Evolutionary conservation across 2,797 vertebrate species (phyloP).

Genomic region (Astyanax mexicanus): DNA sequence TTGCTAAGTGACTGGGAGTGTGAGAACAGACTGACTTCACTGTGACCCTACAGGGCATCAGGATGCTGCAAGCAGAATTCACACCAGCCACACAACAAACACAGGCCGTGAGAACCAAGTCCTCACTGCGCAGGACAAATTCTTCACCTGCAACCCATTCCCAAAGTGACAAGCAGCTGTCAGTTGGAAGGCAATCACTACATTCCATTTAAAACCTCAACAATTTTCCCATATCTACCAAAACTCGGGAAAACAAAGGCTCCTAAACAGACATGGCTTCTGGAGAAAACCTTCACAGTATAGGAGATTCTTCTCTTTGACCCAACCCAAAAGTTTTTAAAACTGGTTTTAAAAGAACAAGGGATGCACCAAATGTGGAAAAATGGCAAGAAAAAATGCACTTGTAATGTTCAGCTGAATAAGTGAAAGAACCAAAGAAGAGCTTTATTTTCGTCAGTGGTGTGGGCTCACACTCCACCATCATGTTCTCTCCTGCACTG

Average conservation of each 20-base stretch:
- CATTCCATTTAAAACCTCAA: constrained; percentile 46
- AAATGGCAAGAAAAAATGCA: no score
- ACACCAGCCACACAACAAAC: constrained; percentile 65
- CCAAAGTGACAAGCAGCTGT: constrained; percentile 55
- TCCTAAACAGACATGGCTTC: not conserved
- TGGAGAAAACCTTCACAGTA: no score
- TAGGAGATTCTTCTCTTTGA: no score
- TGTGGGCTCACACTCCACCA: no score
- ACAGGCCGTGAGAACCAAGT: constrained; percentile 61
- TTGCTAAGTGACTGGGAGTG: constrained; percentile 27
- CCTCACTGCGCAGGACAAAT: constrained; percentile 56
- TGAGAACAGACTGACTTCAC: constrained; percentile 59
- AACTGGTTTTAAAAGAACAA: no score
- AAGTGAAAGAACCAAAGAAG: no score
- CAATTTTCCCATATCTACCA: not conserved
- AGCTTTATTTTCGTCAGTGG: no score
- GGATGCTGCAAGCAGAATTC: constrained; percentile 60
- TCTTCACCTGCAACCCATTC: constrained; percentile 59
- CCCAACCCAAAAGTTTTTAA: no score
- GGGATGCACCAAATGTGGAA: no score
- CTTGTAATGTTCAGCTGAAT: no score
- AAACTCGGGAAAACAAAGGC: not conserved
- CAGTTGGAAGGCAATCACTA: constrained; percentile 50
- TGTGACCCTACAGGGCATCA: constrained; percentile 57
- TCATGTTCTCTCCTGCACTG: no score